Evolutionary conservation across 2,113 vertebrate genomes (phyloP).

Genomic region (Zeus faber): DNA sequence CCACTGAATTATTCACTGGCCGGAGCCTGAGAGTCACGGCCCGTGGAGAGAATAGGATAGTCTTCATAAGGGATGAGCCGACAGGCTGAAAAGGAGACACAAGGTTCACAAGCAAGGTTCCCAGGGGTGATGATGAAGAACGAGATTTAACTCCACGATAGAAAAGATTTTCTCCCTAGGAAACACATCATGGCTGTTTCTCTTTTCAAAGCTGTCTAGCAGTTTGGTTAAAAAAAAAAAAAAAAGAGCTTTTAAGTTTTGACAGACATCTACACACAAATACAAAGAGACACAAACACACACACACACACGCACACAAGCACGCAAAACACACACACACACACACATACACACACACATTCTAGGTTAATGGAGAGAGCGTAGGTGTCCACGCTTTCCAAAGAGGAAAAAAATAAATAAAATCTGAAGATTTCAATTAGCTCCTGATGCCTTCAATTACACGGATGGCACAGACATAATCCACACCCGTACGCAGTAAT

Average conservation of each 20-base stretch:
- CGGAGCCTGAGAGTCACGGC: slow-evolving; percentile 2
- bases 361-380: not conserved
- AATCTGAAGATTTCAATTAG: slow-evolving; percentile 1
- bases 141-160: not conserved
- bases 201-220: no score
- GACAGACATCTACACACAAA: no score
- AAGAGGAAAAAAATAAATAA: not conserved
- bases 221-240: no score
- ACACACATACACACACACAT: not conserved
- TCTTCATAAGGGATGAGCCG: not conserved
- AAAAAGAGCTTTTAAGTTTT: no score
- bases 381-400: not conserved
- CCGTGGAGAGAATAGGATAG: slow-evolving; percentile 10
- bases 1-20: slow-evolving; percentile 27
- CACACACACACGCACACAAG: no score
- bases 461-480: slow-evolving; percentile 9
- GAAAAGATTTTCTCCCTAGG: not conserved
- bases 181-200: no score
- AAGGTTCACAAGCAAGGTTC: no score
- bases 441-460: not conserved
- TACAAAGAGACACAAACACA: no score
- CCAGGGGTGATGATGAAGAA: no score
- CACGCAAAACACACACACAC: no score
- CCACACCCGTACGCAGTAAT: not conserved
- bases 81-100: no score